A percentile compares a stretch with the other conserved stretches of the same genome.
phyloP scores from a whole-genome alignment of 2,797 vertebrate genomes.

The Squalus acanthias region DNA sequence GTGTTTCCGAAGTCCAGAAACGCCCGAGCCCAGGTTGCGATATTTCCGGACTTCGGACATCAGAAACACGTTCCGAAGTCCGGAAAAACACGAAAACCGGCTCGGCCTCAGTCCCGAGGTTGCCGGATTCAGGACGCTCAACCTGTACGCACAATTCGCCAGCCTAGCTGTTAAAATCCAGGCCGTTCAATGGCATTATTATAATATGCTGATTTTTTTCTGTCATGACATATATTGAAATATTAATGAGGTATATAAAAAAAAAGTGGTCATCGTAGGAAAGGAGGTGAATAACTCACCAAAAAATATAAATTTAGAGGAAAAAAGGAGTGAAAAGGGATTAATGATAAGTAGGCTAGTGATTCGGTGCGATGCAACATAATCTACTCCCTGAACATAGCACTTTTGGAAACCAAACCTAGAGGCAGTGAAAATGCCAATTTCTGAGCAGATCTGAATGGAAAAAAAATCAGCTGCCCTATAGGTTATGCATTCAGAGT shows the following conservation, averaged over 20 bases:
- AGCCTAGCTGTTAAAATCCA: background rate
- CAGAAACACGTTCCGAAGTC: too few species aligned
- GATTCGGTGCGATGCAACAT: background rate
- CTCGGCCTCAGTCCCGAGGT: too few species aligned
- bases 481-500: background rate
- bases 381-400: background rate
- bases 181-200: background rate
- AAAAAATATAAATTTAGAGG: background rate
- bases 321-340: background rate
- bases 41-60: too few species aligned
- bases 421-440: background rate
- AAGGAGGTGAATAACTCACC: background rate
- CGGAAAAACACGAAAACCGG: too few species aligned
- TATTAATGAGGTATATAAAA: background rate
- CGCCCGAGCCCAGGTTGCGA: too few species aligned
- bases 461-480: background rate
- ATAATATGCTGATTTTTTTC: background rate
- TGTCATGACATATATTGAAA: background rate
- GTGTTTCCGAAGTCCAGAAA: too few species aligned
- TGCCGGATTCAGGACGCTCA: too few species aligned
- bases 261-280: background rate
- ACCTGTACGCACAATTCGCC: background rate
- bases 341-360: background rate
- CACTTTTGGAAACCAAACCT: background rate
- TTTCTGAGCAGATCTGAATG: background rate